Base-by-base conservation (phyloP, 2,888 invertebrate species). In the Cataglyphis livida region DNA sequence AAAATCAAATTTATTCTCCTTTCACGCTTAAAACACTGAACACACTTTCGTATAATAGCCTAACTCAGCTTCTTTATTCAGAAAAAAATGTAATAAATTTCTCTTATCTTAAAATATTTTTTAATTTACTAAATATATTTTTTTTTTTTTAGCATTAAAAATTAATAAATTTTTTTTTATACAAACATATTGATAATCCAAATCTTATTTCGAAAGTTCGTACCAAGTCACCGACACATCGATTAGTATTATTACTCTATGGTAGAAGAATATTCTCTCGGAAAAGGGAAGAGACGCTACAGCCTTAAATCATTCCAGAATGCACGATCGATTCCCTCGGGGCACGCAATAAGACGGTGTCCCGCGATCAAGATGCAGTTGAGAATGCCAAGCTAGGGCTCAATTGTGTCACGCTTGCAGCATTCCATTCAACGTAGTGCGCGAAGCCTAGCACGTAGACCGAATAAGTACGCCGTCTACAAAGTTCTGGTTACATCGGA, bases 301-400 rank as follows among this genome's bases (percentile, higher is more conserved):
- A 81, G 75, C 59, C 4, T 25, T 70, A 64, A 70, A 70, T 62
- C 68, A 84, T 32, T 38, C 54, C 76, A 84, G 87, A 90, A 88
- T 84, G 81, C 81, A 21, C 54, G 83, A 88, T 90, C 88, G 84
- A 88, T 90, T 83, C 78, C 82, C 54, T n/a, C n/a, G 62, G 78
- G 84, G 87, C 78, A 84, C 71, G 84, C 87, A 90, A 90, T 90
- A 90, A 87, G 85, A 82, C 85, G 84, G 86, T 87, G 81, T 82
- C 59, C 51, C 74, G 71, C 82, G 85, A 89, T 89, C 85, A 62
- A 79, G 84, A 89, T 85, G 84, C 84, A 84, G 76, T 48, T 32
- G 65, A 44, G 74, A 41, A 41, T 57, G 41, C 10, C 9, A 38
- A 38, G 73, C 73, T 54, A 62, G 81, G n/a, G 83, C 83, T 85